Evolutionary conservation across 2,113 vertebrate species (phyloP).

Genomic region (Girardinichthys multiradiatus): DNA sequence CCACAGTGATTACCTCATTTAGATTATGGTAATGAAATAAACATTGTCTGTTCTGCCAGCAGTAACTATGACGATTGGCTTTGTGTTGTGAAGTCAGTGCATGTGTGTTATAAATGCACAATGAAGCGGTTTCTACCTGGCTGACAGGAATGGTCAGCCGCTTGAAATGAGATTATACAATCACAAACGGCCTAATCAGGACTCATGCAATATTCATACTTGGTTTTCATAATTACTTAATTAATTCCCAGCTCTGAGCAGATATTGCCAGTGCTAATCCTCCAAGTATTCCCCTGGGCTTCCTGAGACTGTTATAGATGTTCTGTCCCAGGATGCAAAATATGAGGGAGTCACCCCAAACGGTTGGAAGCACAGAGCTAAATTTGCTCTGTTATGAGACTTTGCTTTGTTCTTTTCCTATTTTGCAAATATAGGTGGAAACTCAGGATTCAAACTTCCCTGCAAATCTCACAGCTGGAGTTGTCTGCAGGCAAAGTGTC

Average conservation of each 20-base stretch:
- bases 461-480: slow-evolving; percentile 34
- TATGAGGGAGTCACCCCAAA: slow-evolving; percentile 56
- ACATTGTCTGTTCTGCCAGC: slow-evolving; percentile 42
- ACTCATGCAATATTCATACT: slow-evolving; percentile 83
- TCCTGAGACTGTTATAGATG: slow-evolving; percentile 57
- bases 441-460: slow-evolving; percentile 30
- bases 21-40: slow-evolving; percentile 75
- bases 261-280: slow-evolving; percentile 76
- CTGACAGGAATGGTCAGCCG: slow-evolving; percentile 52
- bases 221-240: slow-evolving; percentile 84
- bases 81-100: slow-evolving; percentile 6
- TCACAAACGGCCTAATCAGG: slow-evolving; percentile 81
- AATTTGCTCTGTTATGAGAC: slow-evolving; percentile 58
- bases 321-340: slow-evolving; percentile 67
- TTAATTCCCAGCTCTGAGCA: slow-evolving; percentile 80
- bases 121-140: slow-evolving; percentile 58
- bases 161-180: slow-evolving; percentile 82
- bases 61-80: slow-evolving; percentile 48
- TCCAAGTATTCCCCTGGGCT: slow-evolving; percentile 60
- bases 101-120: slow-evolving; percentile 14
- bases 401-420: slow-evolving; percentile 36
- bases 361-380: slow-evolving; percentile 63
- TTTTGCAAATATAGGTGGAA: slow-evolving; percentile 35
- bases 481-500: slow-evolving; percentile 35
- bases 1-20: slow-evolving; percentile 74